phyloP scores from a whole-genome alignment of 2,888 invertebrate genomes.

The Limnephilus lunatus region DNA sequence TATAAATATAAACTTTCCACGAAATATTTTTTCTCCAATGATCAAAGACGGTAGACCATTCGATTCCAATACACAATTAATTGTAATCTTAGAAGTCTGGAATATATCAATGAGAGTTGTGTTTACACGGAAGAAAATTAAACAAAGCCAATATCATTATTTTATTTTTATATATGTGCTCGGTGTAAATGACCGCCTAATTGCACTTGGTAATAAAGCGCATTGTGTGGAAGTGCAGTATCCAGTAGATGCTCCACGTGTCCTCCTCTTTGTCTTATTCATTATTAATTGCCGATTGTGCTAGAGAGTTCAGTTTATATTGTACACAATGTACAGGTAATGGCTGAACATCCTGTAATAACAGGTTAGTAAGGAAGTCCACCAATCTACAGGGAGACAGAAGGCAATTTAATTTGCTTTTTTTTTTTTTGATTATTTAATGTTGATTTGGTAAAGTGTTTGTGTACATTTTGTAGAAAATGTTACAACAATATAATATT shows the following conservation, averaged over 20 bases:
- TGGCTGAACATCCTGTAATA: neutral
- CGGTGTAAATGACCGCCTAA: neutral
- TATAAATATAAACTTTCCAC: neutral
- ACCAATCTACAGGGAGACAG: neutral
- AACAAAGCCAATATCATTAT: too few relatives aligned
- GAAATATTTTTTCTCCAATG: neutral
- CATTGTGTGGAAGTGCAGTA: neutral
- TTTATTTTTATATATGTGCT: neutral
- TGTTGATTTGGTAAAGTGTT: neutral
- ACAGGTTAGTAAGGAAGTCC: neutral
- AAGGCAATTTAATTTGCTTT: neutral
- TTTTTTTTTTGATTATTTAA: neutral
- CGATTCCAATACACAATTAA: too few relatives aligned
- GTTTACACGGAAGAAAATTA: too few relatives aligned
- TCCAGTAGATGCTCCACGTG: neutral
- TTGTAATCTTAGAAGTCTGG: too few relatives aligned
- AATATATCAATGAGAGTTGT: too few relatives aligned
- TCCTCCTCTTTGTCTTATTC: neutral
- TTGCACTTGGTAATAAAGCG: neutral
- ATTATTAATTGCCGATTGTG: neutral
- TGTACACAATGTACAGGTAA: neutral
- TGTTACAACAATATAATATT: neutral
- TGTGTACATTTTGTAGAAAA: neutral
- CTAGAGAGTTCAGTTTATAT: neutral
- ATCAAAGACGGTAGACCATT: too few relatives aligned